Percentiles rank a stretch among this genome's conserved stretches.
These are phyloP conservation scores for Coelogynopora nodosa DNA, from an alignment of 2,888 invertebrate species.

Conservation along the genomic window DNA sequence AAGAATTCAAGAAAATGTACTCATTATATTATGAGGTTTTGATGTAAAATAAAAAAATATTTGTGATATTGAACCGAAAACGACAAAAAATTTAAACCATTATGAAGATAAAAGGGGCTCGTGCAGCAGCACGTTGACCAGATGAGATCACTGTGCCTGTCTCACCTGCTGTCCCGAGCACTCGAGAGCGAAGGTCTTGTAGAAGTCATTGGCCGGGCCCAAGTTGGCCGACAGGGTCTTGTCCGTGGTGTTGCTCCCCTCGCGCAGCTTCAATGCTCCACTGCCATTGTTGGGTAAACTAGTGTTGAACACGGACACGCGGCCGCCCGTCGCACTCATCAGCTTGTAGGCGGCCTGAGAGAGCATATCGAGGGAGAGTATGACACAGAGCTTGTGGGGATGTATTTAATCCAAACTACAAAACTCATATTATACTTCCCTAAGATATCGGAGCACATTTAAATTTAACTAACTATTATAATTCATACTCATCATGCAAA, in stretches of 20 bases:
- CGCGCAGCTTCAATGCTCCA: conserved; percentile 77
- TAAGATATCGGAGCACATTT: background rate
- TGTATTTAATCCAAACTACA: background rate
- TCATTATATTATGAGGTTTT: no score
- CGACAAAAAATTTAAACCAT: background rate
- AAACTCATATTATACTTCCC: background rate
- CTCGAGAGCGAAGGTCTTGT: conserved; percentile 88
- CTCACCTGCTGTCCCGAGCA: conserved; percentile 72
- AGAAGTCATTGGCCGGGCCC: conserved; percentile 96
- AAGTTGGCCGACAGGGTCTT: conserved; percentile 72
- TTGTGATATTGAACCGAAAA: no score
- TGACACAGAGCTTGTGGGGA: background rate
- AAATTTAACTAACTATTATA: no score
- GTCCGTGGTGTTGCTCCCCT: conserved; percentile 79
- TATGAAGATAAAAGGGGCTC: background rate
- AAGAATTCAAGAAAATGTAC: no score
- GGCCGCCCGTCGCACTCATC: conserved; percentile 77
- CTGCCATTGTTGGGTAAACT: conserved; percentile 73
- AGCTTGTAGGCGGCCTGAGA: conserved; percentile 39
- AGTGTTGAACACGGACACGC: conserved; percentile 88
- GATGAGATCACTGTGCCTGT: background rate
- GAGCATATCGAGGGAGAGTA: no score
- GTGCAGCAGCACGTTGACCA: no score
- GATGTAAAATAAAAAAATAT: no score
- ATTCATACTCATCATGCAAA: no score